Base-by-base conservation (phyloP, 1,140 invertebrate species). In the Drosophila bocki region DNA sequence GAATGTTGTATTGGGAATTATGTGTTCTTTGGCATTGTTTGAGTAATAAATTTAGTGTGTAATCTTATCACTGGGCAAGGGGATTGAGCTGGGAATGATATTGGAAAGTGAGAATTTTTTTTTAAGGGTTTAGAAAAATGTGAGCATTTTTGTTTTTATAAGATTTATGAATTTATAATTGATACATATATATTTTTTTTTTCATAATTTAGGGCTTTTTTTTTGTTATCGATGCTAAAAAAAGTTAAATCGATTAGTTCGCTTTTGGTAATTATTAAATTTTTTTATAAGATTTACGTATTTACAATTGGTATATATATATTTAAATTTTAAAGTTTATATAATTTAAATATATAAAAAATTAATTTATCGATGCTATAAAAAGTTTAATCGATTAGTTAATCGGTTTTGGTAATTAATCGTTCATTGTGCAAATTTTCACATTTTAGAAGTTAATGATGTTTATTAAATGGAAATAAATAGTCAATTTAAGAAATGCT, bases 21-120 rank as follows among this genome's bases (percentile, higher is more conserved):
- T 32, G 26, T 42, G 61, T 63, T 41, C 26, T 50, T 68, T 26
- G 45, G 35, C 22, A 50, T 29, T 35, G 35, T 35, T 32, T 37
- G 59, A 42, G n/a, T 63, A 9, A 64, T 64, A 57, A 17, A 64
- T 58, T 58, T 64, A 33, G 29, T 32, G 35, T 39, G 12, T 63
- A 63, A 57, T 63, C 60, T 63, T 63, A 63, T 63, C 60, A 29
- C 1, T 15, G 17, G 35, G 8, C 7, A 3, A 8, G 32, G 7
- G 22, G 19, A 61, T 61, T 61, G 42, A 26, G n/a, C n/a, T n/a
- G n/a, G n/a, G n/a, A n/a, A n/a, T n/a, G n/a, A n/a, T n/a, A n/a
- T 32, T 58, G 9, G 5, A 22, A 13, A 8, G 1, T 33, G 50
- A 11, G 12, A 33, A 7, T 26, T 17, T 19, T 2, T 7, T 26